These are phyloP conservation scores for Proctacanthus coquilletti DNA, from an alignment of 1,140 invertebrate species.

Conservation along the genomic window DNA sequence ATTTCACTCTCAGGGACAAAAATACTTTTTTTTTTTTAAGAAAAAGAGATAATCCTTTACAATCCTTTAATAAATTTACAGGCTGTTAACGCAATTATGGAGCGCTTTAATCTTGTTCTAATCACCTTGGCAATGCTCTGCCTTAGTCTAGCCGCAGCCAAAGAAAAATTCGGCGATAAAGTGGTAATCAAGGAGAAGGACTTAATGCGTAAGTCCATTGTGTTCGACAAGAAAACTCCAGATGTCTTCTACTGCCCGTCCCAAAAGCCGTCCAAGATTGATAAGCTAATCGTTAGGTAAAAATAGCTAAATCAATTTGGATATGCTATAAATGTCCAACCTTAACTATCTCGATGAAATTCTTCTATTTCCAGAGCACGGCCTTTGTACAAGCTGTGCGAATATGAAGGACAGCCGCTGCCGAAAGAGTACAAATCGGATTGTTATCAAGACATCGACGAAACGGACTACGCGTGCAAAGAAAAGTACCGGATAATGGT, in stretches of 20 bases:
- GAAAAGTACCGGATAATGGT: constrained; percentile 74
- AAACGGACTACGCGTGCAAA: constrained; percentile 65
- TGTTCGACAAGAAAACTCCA: constrained; percentile 68
- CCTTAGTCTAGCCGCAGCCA: too few species aligned
- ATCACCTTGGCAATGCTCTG: too few species aligned
- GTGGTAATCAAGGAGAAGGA: constrained; percentile 38
- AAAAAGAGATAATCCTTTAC: too few species aligned
- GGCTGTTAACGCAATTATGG: too few species aligned
- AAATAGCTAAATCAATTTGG: background rate
- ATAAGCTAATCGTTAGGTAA: constrained; percentile 47
- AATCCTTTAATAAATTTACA: too few species aligned
- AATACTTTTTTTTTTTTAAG: too few species aligned
- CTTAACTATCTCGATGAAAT: background rate
- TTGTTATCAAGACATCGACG: constrained; percentile 68
- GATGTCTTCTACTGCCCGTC: constrained; percentile 72
- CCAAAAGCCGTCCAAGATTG: constrained; percentile 54
- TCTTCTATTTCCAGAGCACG: constrained; percentile 33
- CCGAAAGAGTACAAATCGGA: constrained; percentile 63
- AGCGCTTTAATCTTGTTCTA: too few species aligned
- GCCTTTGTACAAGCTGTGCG: constrained; percentile 56
- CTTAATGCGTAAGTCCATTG: constrained; percentile 65
- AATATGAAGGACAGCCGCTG: constrained; percentile 52
- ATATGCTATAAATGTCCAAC: background rate
- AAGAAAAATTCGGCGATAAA: constrained; percentile 11
- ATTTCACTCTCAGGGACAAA: too few species aligned